Conservation (phyloP, 2,888 invertebrate species). For the Zeuzera pyrina region DNA sequence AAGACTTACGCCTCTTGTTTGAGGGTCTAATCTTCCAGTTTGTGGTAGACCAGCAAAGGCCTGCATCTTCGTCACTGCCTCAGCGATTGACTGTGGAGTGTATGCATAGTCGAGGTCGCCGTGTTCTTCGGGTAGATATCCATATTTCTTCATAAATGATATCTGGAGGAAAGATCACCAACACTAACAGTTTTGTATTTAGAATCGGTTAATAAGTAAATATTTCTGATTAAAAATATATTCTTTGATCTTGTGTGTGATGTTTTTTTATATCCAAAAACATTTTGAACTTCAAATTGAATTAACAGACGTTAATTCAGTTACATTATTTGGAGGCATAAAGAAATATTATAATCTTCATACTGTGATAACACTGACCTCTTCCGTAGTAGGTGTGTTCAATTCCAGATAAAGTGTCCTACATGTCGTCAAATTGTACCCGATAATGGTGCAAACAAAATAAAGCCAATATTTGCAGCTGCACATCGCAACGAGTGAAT, state of each 20-base stretch:
- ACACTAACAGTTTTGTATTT: neutral
- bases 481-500: neutral
- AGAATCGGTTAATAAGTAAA: neutral
- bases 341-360: neutral
- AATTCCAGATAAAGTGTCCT: slow-evolving; percentile 43
- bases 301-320: too few relatives aligned
- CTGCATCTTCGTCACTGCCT: slow-evolving; percentile 79
- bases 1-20: slow-evolving; percentile 71
- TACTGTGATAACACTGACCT: slow-evolving; percentile 33
- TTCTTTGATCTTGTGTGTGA: too few relatives aligned
- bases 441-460: neutral
- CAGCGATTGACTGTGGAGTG: slow-evolving; percentile 74
- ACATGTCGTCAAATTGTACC: slow-evolving; percentile 20
- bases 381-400: slow-evolving; percentile 33
- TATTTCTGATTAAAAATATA: too few relatives aligned
- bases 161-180: slow-evolving; percentile 45
- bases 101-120: slow-evolving; percentile 71
- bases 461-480: slow-evolving; percentile 1
- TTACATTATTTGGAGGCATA: too few relatives aligned
- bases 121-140: slow-evolving; percentile 75
- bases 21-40: slow-evolving; percentile 78
- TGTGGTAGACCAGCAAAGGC: slow-evolving; percentile 79
- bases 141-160: slow-evolving; percentile 79
- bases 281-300: too few relatives aligned
- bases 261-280: too few relatives aligned